Evolutionary conservation across 2,113 vertebrate genomes (phyloP), one percentile per base, ranked within the genome.

Genomic region (Pleuronectes platessa): DNA sequence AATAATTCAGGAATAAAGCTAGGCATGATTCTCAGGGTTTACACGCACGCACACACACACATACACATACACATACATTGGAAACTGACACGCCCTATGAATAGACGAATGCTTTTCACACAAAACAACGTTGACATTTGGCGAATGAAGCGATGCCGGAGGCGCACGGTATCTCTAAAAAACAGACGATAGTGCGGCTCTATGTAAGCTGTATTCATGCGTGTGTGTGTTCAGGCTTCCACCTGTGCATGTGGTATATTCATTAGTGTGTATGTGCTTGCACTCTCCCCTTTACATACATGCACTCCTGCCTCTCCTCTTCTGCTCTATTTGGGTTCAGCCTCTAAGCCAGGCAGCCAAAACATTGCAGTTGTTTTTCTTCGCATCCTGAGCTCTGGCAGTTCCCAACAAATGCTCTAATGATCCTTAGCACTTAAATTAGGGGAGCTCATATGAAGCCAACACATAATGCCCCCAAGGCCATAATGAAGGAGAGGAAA

Each of bases 351-450:
- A 73, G 71, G 23, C 55, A 79, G 24, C 49, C 54, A 64, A 54
- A 75, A 70, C 64, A 58, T 71, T 49, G 56, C 49, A 20, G 51
- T 63, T 49, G 37, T 79, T 85, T 72, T 67, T 81, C 68, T 78
- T 67, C 31, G 71, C 56, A 82, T 26, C 14, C 68, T 54, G 4
- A 74, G 72, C 77, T 70, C 59, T 24, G 1, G 0, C 21, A 31
- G 35, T 76, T 54, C 60, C 63, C 49, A 83, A 76, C 81, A 81
- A 75, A 79, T 7, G 3, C 45, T 71, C 42, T 67, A 85, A 82
- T 82, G 62, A 79, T 69, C 21, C 24, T 26, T 42, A 78, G 58
- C 13, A 17, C 64, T 68, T 42, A 77, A 74, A 79, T 69, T 10
- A 77, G 77, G 53, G 47, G 40, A 61, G 61, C 11, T 40, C 1